Evolutionary conservation across 2,797 vertebrate genomes (phyloP).

Genomic region (Simalia tracyae): DNA sequence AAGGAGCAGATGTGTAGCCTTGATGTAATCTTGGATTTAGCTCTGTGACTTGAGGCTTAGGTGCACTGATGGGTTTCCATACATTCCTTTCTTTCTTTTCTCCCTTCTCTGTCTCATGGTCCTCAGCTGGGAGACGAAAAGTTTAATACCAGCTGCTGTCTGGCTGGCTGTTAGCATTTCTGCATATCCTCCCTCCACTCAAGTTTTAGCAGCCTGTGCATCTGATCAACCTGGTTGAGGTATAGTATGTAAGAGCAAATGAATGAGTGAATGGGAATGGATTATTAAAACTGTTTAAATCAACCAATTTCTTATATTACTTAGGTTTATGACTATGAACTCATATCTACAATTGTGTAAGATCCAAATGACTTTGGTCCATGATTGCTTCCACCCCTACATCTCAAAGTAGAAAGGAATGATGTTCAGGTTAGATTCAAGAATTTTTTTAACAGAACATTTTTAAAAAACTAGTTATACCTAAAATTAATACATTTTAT

Average conservation of each 20-base stretch:
- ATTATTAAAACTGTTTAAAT: no score
- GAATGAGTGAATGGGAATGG: background rate
- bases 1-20: no score
- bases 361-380: no score
- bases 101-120: background rate
- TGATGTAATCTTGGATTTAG: no score
- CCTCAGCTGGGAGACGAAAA: background rate
- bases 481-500: slow-evolving; percentile 5
- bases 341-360: no score
- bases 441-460: background rate
- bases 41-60: background rate
- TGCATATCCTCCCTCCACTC: background rate
- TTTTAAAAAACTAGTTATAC: background rate
- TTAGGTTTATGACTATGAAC: no score
- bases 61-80: background rate
- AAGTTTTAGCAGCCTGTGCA: background rate
- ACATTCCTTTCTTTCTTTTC: background rate
- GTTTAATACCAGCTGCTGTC: background rate
- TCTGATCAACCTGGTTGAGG: background rate
- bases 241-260: background rate
- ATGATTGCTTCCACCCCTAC: no score
- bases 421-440: background rate
- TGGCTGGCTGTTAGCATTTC: background rate
- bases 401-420: background rate
- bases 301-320: no score